phyloP scores from a whole-genome alignment of 1,140 invertebrate species.

The Epicauta chinensis region DNA sequence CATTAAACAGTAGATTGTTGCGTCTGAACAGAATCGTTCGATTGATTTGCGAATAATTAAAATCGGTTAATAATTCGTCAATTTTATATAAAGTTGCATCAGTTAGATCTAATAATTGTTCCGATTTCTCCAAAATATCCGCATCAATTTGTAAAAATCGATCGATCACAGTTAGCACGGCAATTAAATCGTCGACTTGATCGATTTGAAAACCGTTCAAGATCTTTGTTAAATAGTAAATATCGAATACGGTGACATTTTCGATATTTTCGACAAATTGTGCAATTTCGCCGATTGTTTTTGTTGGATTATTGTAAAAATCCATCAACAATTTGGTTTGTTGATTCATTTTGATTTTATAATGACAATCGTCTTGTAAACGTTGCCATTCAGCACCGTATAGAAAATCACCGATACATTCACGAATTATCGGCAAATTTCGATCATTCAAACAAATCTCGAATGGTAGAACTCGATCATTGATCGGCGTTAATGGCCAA shows the following conservation, averaged over 20 bases:
- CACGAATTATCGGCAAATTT: slow-evolving; percentile 43
- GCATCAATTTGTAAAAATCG: slow-evolving; percentile 13
- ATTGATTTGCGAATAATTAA: background rate
- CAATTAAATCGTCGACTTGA: background rate
- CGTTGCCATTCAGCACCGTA: slow-evolving; percentile 43
- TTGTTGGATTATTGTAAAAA: background rate
- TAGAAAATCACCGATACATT: slow-evolving; percentile 44
- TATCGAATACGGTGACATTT: slow-evolving; percentile 8
- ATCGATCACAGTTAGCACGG: slow-evolving; percentile 11
- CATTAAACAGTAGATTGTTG: slow-evolving; percentile 44
- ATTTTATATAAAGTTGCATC: slow-evolving; percentile 14
- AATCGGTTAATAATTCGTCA: slow-evolving; percentile 18
- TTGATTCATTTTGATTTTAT: slow-evolving; percentile 40
- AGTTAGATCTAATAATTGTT: slow-evolving; percentile 16
- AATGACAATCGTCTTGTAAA: slow-evolving; percentile 38
- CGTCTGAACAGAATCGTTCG: slow-evolving; percentile 10
- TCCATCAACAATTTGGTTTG: slow-evolving; percentile 31
- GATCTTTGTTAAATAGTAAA: slow-evolving; percentile 7
- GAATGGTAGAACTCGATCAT: slow-evolving; percentile 42
- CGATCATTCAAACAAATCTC: slow-evolving; percentile 48
- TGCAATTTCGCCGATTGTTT: background rate
- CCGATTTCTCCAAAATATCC: slow-evolving; percentile 12
- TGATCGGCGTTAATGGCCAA: slow-evolving; percentile 42
- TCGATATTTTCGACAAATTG: background rate
- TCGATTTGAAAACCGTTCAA: background rate